A percentile compares a stretch with the other conserved stretches of the same genome.
Conservation (phyloP, 2,113 vertebrate genomes). For the Petroica traversi region DNA sequence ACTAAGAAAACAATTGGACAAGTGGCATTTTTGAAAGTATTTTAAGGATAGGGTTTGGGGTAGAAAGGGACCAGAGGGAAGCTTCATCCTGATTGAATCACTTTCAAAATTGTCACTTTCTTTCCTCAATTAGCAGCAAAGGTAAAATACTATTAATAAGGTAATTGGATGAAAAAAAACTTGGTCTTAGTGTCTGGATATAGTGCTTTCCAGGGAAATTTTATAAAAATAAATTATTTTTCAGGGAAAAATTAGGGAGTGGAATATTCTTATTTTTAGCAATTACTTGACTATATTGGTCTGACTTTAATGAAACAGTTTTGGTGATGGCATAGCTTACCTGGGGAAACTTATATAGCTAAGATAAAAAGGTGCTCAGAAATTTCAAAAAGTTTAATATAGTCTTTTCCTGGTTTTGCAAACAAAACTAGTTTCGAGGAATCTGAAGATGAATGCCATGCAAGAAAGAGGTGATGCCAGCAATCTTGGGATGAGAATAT, state of each 20-base stretch:
- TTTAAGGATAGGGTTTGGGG: neutral
- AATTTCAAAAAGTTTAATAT: neutral
- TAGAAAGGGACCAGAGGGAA: neutral
- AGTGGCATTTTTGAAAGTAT: neutral
- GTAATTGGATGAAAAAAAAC: neutral
- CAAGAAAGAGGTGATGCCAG: neutral
- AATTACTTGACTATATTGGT: neutral
- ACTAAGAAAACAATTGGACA: neutral
- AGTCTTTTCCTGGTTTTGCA: neutral
- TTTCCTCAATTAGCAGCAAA: neutral
- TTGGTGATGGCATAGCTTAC: neutral
- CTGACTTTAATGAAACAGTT: neutral
- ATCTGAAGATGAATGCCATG: neutral
- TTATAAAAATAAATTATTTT: neutral
- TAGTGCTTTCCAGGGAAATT: neutral
- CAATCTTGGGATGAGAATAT: neutral
- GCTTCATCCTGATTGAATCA: neutral
- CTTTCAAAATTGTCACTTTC: neutral
- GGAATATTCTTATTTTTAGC: neutral
- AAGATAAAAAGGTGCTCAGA: neutral
- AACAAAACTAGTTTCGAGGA: neutral
- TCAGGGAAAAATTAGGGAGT: accelerated
- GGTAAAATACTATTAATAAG: neutral
- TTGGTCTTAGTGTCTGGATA: neutral
- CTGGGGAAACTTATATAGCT: neutral